Conservation (phyloP, 2,113 vertebrate genomes). For the Sceloporus undulatus region DNA sequence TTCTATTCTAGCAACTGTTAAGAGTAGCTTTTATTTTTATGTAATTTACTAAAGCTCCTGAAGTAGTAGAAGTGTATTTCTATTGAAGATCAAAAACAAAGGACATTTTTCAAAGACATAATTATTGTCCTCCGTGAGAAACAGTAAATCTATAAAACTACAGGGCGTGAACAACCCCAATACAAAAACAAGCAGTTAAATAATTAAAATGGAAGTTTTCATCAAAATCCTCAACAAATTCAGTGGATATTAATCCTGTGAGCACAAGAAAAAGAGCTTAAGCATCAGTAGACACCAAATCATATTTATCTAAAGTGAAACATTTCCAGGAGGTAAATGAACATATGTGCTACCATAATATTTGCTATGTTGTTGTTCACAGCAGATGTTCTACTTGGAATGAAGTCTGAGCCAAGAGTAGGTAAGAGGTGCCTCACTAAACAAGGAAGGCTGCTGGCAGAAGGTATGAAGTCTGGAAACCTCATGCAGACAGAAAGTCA, state of each 20-base stretch:
- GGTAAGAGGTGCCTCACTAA: background rate
- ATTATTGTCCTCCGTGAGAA: background rate
- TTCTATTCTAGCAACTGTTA: background rate
- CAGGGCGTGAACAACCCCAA: background rate
- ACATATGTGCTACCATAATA: background rate
- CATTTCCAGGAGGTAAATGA: background rate
- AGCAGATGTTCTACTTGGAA: conserved; percentile 9
- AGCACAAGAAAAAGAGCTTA: conserved; percentile 1
- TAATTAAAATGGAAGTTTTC: background rate
- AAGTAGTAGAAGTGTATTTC: background rate
- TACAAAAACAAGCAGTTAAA: background rate
- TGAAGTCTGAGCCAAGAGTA: conserved; percentile 24
- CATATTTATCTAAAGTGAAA: conserved; percentile 1
- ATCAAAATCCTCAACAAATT: background rate
- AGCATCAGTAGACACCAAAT: background rate
- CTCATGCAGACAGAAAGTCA: too few species aligned
- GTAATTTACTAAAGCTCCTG: background rate
- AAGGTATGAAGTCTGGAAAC: background rate
- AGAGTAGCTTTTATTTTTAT: background rate
- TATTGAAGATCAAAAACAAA: conserved; percentile 6
- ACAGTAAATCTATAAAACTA: background rate
- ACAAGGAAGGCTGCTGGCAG: background rate
- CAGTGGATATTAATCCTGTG: background rate
- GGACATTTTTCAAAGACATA: background rate
- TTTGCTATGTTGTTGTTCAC: conserved; percentile 33